A percentile compares a stretch with the other conserved stretches of the same genome.
Evolutionary conservation across 2,888 invertebrate genomes (phyloP).

Genomic region (Acanthopleura granulata): DNA sequence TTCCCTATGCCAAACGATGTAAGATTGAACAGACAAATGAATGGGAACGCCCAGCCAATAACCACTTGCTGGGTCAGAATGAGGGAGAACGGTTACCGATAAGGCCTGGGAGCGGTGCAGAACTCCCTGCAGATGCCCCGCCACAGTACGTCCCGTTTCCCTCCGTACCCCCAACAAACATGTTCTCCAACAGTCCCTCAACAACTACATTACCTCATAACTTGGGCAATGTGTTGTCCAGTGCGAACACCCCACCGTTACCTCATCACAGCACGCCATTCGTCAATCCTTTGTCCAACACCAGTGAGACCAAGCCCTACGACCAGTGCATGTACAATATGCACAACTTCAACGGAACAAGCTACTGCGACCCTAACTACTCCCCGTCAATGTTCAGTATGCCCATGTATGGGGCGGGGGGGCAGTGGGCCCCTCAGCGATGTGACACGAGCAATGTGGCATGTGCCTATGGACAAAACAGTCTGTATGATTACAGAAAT

Average conservation of each 20-base stretch:
- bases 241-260: constrained; percentile 16
- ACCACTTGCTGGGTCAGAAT: neutral
- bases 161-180: neutral
- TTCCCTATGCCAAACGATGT: constrained; percentile 11
- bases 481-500: constrained; percentile 17
- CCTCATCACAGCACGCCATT: constrained; percentile 8
- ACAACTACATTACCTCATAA: constrained; percentile 18
- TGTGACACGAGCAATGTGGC: constrained; percentile 15
- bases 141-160: constrained; percentile 8
- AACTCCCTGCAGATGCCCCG: neutral
- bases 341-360: constrained; percentile 17
- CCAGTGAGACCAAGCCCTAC: constrained; percentile 17
- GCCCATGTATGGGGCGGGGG: constrained; percentile 13
- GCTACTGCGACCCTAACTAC: constrained; percentile 10
- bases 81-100: neutral
- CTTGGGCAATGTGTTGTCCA: constrained; percentile 16
- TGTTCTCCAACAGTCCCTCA: constrained; percentile 15
- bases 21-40: constrained; percentile 9
- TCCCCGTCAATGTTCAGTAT: constrained; percentile 6
- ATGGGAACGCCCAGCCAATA: constrained; percentile 12
- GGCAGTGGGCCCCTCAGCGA: constrained; percentile 2
- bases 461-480: constrained; percentile 14
- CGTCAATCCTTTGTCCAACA: constrained; percentile 11
- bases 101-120: constrained; percentile 6
- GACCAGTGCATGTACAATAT: constrained; percentile 18